Evolutionary conservation across 2,888 invertebrate species (phyloP), one percentile per base, ranked within the genome.

Genomic region (Orthosia incerta): DNA sequence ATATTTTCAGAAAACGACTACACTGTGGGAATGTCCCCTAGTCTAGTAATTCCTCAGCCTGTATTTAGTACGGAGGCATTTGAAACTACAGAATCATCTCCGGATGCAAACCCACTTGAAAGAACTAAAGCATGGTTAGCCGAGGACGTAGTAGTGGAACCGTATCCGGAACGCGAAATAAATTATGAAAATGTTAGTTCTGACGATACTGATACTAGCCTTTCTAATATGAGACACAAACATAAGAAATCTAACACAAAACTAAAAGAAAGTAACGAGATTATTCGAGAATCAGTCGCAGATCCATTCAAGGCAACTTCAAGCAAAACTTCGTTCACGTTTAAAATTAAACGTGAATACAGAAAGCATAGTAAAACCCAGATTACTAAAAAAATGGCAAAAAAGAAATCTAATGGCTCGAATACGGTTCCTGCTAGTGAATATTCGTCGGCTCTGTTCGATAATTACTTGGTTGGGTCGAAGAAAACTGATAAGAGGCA

Each of bases 121-220:
- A 88, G 92, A 76, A 91, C 91, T n/a, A 88, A 91, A 80, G 90
- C 89, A 26, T 93, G 93, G 93, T 80, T 93, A 13, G 89, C 92
- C 64, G 89, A 89, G 45, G 92, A 93, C 57, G 78, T 88, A 3
- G 89, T 90, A 68, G 73, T 84, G 7, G 84, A 85, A 4, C 75
- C 87, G 15, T 90, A 87, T 82, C 80, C 85, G 11, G 73, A 88
- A 31, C 82, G 87, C 9, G 86, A 89, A 39, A 18, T 76, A 5
- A 79, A 81, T 39, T 77, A 77, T 55, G 85, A 87, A 39, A 82
- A 87, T 51, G 69, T 72, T 56, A 90, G 86, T 76, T 89, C 90
- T 60, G 86, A 84, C 4, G 88, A 90, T 56, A 89, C 88, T n/a
- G 89, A 90, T 65, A 82, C 86, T 4, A 89, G 87, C 60, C 53